phyloP scores from a whole-genome alignment of 2,113 vertebrate genomes.

The Edolisoma coerulescens region DNA sequence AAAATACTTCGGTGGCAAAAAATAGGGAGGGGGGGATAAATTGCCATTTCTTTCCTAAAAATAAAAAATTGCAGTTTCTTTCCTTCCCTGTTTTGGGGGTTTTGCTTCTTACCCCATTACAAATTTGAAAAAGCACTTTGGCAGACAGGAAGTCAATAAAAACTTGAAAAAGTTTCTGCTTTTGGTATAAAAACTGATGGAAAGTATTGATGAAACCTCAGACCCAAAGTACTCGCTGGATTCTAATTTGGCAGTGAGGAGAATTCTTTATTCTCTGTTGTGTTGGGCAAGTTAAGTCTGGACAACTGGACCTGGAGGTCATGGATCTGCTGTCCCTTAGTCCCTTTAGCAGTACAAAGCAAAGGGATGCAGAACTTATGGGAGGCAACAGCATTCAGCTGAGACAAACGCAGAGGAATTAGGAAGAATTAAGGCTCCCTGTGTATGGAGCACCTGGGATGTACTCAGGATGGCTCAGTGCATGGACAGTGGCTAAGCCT shows the following conservation, averaged over 20 bases:
- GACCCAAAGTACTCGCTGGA: background rate
- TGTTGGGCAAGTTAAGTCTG: background rate
- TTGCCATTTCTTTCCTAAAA: background rate
- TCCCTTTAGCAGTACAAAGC: background rate
- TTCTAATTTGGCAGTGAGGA: background rate
- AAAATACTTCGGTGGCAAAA: background rate
- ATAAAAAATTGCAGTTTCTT: background rate
- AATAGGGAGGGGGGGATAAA: background rate
- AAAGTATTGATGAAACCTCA: background rate
- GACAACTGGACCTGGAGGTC: background rate
- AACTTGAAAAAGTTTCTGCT: background rate
- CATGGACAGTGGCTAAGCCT: background rate
- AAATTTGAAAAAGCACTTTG: background rate
- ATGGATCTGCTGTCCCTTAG: background rate
- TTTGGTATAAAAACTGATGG: constrained; percentile 2
- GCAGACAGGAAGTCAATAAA: background rate
- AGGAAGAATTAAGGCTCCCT: background rate
- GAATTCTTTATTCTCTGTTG: background rate
- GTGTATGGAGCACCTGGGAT: background rate
- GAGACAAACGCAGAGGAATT: background rate
- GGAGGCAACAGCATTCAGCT: background rate
- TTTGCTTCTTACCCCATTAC: background rate
- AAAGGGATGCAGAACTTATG: background rate
- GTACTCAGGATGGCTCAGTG: background rate
- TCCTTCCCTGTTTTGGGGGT: background rate